phyloP scores from a whole-genome alignment of 1,140 invertebrate species.

The Drosophila watanabei region DNA sequence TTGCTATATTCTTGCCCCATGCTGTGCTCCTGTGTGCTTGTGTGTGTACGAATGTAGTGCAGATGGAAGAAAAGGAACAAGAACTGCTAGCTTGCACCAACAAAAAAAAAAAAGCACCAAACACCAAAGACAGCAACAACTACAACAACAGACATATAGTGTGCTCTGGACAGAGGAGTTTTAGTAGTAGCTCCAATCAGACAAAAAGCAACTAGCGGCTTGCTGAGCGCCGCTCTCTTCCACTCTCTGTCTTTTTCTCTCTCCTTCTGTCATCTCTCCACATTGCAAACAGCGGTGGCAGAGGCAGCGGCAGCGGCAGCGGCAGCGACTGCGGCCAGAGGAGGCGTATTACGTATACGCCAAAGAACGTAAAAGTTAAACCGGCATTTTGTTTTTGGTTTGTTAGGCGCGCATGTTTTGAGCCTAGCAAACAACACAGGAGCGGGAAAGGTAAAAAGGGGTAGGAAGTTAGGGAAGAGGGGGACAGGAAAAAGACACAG shows the following conservation, averaged over 20 bases:
- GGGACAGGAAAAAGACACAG: neutral
- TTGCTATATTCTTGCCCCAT: neutral
- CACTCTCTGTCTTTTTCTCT: conserved; percentile 38
- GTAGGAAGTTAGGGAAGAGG: too few species aligned
- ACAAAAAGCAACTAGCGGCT: conserved; percentile 57
- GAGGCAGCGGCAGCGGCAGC: neutral
- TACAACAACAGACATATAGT: conserved; percentile 10
- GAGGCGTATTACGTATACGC: conserved; percentile 71
- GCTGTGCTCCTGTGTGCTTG: conserved; percentile 5
- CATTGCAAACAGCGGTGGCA: conserved; percentile 15
- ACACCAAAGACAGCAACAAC: conserved; percentile 18
- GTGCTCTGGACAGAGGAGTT: conserved; percentile 23
- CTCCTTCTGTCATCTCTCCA: conserved; percentile 22
- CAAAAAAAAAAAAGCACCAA: conserved; percentile 47
- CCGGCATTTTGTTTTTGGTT: conserved; percentile 58
- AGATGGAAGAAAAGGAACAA: conserved; percentile 54
- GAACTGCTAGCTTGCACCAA: conserved; percentile 54
- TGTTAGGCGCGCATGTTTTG: conserved; percentile 66
- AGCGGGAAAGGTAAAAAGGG: neutral
- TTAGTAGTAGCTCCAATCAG: conserved; percentile 35
- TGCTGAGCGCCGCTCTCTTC: conserved; percentile 50
- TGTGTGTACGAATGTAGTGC: conserved; percentile 50
- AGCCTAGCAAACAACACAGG: conserved; percentile 20
- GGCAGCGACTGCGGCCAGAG: conserved; percentile 3
- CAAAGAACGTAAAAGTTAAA: conserved; percentile 67